phyloP scores from a whole-genome alignment of 35 echinoderm and acorn worm species.

The Ptychodera flava region DNA sequence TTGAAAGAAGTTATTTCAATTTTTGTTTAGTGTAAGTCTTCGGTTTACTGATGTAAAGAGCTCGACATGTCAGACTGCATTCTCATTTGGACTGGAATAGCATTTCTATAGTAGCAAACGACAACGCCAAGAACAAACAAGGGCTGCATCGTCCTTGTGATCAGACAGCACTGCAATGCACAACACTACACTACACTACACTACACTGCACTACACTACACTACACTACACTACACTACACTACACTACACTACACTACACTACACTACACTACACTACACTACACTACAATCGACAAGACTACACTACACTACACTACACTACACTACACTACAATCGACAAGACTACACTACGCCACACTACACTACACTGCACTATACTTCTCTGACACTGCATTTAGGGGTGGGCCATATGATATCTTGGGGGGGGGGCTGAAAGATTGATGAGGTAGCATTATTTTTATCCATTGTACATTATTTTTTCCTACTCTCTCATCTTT shows the following conservation, averaged over 20 bases:
- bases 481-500: too few relatives aligned
- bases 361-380: slow-evolving; percentile 20
- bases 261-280: slow-evolving; percentile 15
- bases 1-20: too few relatives aligned
- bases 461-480: too few relatives aligned
- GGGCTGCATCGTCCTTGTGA: too few relatives aligned
- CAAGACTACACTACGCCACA: background rate
- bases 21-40: too few relatives aligned
- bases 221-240: slow-evolving; percentile 30
- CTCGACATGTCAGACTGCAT: too few relatives aligned
- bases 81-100: too few relatives aligned
- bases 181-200: slow-evolving; percentile 17
- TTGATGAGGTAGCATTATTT: too few relatives aligned
- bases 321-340: slow-evolving; percentile 11
- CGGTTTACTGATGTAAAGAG: too few relatives aligned
- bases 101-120: background rate
- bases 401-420: too few relatives aligned
- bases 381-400: slow-evolving; percentile 4
- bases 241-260: slow-evolving; percentile 14
- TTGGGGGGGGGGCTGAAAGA: too few relatives aligned
- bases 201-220: slow-evolving; percentile 30
- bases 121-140: too few relatives aligned
- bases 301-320: slow-evolving; percentile 30
- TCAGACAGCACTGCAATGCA: background rate
- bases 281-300: background rate